Evolutionary conservation across 2,113 vertebrate genomes (phyloP).

Genomic region (Lates calcarifer): DNA sequence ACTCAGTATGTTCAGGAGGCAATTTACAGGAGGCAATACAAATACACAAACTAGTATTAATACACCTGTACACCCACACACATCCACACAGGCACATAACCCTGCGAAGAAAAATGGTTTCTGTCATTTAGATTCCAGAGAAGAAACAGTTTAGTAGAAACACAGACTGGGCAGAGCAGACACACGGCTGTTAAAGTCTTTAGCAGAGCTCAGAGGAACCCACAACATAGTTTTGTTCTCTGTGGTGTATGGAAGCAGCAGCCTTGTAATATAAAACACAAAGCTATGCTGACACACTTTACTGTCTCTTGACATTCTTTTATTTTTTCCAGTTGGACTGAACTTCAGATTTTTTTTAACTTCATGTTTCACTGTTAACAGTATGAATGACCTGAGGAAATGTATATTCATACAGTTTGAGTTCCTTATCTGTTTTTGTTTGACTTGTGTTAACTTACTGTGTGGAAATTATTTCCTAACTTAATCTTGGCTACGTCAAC

Average conservation of each 20-base stretch:
- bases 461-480: neutral
- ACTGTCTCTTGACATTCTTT: slow-evolving; percentile 18
- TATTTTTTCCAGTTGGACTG: slow-evolving; percentile 14
- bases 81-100: slow-evolving; percentile 22
- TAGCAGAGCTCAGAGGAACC: slow-evolving; percentile 61
- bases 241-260: slow-evolving; percentile 55
- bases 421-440: neutral
- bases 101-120: slow-evolving; percentile 34
- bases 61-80: slow-evolving; percentile 36
- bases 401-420: neutral
- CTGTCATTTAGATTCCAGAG: slow-evolving; percentile 46
- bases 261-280: slow-evolving; percentile 72
- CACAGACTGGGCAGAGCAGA: slow-evolving; percentile 46
- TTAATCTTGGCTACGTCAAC: neutral
- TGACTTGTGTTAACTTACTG: neutral
- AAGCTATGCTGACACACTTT: slow-evolving; percentile 46
- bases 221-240: slow-evolving; percentile 67
- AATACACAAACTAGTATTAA: slow-evolving; percentile 7
- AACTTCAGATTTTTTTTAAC: neutral
- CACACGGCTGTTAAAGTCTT: slow-evolving; percentile 67
- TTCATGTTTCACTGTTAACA: slow-evolving; percentile 12
- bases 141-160: slow-evolving; percentile 19
- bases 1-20: too few relatives aligned
- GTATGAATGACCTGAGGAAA: neutral
- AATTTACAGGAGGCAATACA: neutral